These are phyloP conservation scores for Mormyrops boulengeri DNA, from an alignment of 2,797 vertebrate species.

Conservation along the genomic window DNA sequence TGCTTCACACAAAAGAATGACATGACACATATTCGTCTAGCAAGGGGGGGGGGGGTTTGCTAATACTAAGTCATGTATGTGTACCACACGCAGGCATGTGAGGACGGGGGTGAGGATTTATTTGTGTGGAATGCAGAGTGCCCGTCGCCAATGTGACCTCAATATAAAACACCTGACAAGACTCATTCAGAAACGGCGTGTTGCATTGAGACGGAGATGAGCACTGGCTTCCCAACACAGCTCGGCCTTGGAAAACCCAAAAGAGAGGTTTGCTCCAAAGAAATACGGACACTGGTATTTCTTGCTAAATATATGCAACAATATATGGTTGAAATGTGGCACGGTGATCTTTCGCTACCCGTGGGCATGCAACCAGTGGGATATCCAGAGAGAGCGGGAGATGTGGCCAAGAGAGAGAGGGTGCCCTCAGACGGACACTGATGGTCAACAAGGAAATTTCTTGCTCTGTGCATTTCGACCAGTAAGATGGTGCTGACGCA, in stretches of 20 bases:
- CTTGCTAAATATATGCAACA: neutral
- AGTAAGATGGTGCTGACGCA: neutral
- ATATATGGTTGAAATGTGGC: neutral
- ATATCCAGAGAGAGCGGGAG: slow-evolving; percentile 30
- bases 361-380: neutral
- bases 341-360: neutral
- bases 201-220: neutral
- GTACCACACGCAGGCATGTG: neutral
- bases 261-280: neutral
- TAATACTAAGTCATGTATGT: neutral
- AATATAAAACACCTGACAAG: neutral
- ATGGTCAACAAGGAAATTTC: slow-evolving; percentile 5
- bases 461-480: neutral
- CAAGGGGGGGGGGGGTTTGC: too few species aligned
- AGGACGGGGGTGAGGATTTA: neutral
- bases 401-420: slow-evolving; percentile 40
- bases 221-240: neutral
- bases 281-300: neutral
- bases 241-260: neutral
- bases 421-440: neutral
- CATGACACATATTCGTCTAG: neutral
- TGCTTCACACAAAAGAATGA: neutral
- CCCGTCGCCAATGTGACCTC: neutral
- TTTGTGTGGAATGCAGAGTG: slow-evolving; percentile 1
- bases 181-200: neutral